Evolutionary conservation across 2,113 vertebrate genomes (phyloP).

Genomic region (Lethenteron camtschaticum): DNA sequence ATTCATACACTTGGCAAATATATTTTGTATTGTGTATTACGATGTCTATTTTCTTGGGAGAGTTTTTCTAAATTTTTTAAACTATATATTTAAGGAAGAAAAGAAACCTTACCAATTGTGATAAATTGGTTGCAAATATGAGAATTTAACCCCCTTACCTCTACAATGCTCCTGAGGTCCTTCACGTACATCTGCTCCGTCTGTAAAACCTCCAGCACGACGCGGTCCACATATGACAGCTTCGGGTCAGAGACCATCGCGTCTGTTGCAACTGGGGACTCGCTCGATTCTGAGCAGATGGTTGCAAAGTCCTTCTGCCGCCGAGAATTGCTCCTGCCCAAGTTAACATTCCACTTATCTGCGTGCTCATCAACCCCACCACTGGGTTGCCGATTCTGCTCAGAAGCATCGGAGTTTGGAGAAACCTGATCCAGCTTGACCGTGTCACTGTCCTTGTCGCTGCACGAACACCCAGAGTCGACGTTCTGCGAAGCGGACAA

Average conservation of each 20-base stretch:
- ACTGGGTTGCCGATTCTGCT: background rate
- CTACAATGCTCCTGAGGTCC: constrained; percentile 59
- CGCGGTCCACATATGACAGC: constrained; percentile 40
- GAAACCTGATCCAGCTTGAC: constrained; percentile 22
- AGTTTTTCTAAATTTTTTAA: too few species aligned
- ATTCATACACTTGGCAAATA: too few species aligned
- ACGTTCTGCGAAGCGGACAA: constrained; percentile 21
- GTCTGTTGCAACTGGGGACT: constrained; percentile 14
- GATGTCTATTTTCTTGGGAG: too few species aligned
- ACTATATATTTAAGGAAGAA: too few species aligned
- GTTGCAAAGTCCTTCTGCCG: too few species aligned
- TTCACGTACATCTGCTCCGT: constrained; percentile 57
- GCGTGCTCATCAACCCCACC: constrained; percentile 1
- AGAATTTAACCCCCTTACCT: constrained; percentile 25
- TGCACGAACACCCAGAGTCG: constrained; percentile 14
- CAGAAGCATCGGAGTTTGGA: background rate
- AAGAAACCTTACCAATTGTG: too few species aligned
- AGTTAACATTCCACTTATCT: background rate
- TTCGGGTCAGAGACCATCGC: constrained; percentile 14
- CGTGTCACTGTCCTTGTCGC: constrained; percentile 47
- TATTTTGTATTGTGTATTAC: too few species aligned
- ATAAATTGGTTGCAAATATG: too few species aligned
- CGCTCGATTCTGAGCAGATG: constrained; percentile 8
- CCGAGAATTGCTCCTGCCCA: background rate
- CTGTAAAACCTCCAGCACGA: constrained; percentile 56